Percentiles rank a stretch among this genome's conserved stretches.
These are phyloP conservation scores for Stenoptilia bipunctidactyla DNA, from an alignment of 2,888 invertebrate genomes.

Conservation along the genomic window DNA sequence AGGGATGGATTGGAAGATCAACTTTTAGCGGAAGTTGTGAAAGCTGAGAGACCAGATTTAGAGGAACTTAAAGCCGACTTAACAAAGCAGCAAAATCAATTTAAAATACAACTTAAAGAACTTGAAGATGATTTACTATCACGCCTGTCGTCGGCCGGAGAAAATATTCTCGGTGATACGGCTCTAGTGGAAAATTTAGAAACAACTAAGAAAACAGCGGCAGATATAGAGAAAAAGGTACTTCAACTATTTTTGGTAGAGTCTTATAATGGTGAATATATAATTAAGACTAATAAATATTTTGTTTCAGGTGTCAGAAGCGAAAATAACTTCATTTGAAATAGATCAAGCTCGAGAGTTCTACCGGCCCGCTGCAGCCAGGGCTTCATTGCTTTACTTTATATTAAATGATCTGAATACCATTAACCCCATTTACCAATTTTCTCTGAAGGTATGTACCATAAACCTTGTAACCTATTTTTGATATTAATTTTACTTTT, in stretches of 20 bases:
- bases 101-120: slow-evolving; percentile 93
- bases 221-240: slow-evolving; percentile 93
- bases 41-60: slow-evolving; percentile 95
- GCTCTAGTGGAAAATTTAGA: slow-evolving; percentile 96
- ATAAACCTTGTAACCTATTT: too few relatives aligned
- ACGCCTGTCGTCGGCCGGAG: slow-evolving; percentile 90
- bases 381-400: slow-evolving; percentile 94
- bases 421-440: slow-evolving; percentile 97
- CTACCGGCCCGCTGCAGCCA: slow-evolving; percentile 88
- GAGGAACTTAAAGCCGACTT: slow-evolving; percentile 95
- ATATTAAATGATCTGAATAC: slow-evolving; percentile 95
- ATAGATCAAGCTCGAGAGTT: slow-evolving; percentile 95
- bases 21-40: slow-evolving; percentile 94
- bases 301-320: slow-evolving; percentile 78
- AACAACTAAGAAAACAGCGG: slow-evolving; percentile 94
- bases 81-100: slow-evolving; percentile 96
- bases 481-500: too few relatives aligned
- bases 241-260: background rate
- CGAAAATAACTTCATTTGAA: slow-evolving; percentile 90
- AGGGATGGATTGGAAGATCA: slow-evolving; percentile 97
- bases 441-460: slow-evolving; percentile 90
- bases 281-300: background rate
- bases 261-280: background rate
- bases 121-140: slow-evolving; percentile 94
- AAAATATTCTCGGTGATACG: slow-evolving; percentile 93